These are phyloP conservation scores for Drosophila barbarae DNA, from an alignment of 2,888 invertebrate genomes.

Conservation along the genomic window DNA sequence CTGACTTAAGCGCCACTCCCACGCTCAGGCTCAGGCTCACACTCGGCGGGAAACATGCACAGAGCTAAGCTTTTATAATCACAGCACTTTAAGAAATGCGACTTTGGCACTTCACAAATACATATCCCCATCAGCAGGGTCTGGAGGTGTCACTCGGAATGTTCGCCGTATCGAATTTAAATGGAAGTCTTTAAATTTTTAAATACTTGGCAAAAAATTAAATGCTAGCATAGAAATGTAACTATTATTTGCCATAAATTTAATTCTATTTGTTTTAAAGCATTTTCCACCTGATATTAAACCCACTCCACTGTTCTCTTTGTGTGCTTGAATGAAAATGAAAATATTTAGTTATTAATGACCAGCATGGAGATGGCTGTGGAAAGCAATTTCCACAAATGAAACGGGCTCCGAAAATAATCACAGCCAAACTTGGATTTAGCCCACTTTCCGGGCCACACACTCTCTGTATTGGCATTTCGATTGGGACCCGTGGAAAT, in stretches of 20 bases:
- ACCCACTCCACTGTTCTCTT: background rate
- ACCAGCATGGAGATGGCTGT: background rate
- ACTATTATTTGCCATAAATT: too few relatives aligned
- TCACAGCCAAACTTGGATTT: slow-evolving; percentile 2
- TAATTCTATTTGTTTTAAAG: background rate
- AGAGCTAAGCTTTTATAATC: slow-evolving; percentile 36
- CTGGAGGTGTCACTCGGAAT: slow-evolving; percentile 3
- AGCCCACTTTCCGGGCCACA: slow-evolving; percentile 7
- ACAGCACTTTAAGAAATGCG: slow-evolving; percentile 27
- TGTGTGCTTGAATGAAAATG: background rate
- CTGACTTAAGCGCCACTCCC: slow-evolving; percentile 31
- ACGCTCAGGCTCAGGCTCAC: slow-evolving; percentile 10
- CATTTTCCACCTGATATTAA: background rate
- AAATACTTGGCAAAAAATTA: background rate
- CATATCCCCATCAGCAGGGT: background rate
- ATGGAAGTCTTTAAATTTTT: background rate
- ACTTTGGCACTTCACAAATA: background rate
- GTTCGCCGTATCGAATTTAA: background rate
- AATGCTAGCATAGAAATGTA: background rate
- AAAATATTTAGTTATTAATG: background rate
- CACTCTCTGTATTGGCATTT: slow-evolving; percentile 25
- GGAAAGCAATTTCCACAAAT: slow-evolving; percentile 3
- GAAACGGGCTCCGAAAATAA: background rate
- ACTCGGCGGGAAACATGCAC: slow-evolving; percentile 19
- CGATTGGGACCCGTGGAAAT: slow-evolving; percentile 15